Conservation (phyloP, 2,888 invertebrate genomes). For the Synergus itoensis region DNA sequence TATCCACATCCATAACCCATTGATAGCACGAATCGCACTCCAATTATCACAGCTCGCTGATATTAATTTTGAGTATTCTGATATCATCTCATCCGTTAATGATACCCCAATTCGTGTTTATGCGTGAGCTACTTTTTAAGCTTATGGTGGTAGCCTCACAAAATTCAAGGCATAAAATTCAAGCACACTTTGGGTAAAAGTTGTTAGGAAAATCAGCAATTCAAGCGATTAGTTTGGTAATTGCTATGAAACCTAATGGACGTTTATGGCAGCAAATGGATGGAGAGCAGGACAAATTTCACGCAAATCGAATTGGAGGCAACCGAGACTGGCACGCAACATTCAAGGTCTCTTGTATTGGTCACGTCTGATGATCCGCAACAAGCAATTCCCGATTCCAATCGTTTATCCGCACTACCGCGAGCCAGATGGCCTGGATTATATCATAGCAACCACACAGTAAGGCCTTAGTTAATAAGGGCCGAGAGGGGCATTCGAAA, state of each 20-base stretch:
- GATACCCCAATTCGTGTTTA: conserved; percentile 69
- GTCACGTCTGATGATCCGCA: conserved; percentile 65
- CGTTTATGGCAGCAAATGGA: conserved; percentile 50
- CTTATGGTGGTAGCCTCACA: neutral
- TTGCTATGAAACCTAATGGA: conserved; percentile 64
- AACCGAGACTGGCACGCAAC: conserved; percentile 53
- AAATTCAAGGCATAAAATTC: neutral
- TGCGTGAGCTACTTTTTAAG: conserved; percentile 44
- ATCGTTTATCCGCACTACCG: conserved; percentile 62
- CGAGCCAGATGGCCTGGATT: conserved; percentile 62
- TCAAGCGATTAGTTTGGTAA: neutral
- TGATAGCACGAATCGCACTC: conserved; percentile 63
- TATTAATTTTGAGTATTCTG: conserved; percentile 70
- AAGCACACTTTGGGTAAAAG: neutral
- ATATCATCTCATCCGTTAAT: conserved; percentile 71
- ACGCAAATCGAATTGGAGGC: conserved; percentile 53
- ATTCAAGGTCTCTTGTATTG: conserved; percentile 54
- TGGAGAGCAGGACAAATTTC: conserved; percentile 48
- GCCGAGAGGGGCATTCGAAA: conserved; percentile 55
- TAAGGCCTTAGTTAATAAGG: conserved; percentile 62
- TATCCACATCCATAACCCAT: conserved; percentile 53
- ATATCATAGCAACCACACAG: conserved; percentile 48
- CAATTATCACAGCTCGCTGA: conserved; percentile 70
- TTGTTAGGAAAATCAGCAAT: neutral
- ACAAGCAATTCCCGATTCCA: conserved; percentile 62